Evolutionary conservation across 1,140 invertebrate species (phyloP).

Genomic region (Stegodyphus mimosarum): DNA sequence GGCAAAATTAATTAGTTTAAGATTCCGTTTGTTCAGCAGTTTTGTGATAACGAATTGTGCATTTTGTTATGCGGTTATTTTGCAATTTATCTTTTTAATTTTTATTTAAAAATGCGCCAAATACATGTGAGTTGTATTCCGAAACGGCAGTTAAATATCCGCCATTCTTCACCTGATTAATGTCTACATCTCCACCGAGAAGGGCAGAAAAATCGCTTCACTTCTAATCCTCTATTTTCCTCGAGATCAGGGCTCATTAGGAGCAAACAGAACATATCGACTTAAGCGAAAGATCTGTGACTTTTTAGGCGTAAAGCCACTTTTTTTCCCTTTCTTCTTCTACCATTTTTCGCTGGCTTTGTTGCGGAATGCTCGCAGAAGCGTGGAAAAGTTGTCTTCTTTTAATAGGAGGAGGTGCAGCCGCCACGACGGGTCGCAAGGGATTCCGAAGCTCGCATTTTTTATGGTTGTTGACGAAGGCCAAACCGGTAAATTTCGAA

Average conservation of each 20-base stretch:
- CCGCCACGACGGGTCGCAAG: background rate
- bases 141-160: background rate
- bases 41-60: too few relatives aligned
- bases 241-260: conserved; percentile 26
- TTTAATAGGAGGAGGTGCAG: conserved; percentile 30
- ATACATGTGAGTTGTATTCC: too few relatives aligned
- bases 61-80: too few relatives aligned
- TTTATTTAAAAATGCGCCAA: too few relatives aligned
- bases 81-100: too few relatives aligned
- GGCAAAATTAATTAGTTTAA: too few relatives aligned
- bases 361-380: too few relatives aligned
- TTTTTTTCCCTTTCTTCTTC: background rate
- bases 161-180: conserved; percentile 21
- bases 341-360: background rate
- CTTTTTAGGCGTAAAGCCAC: background rate
- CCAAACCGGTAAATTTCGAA: conserved; percentile 41
- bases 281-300: conserved; percentile 8
- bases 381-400: background rate
- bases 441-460: too few relatives aligned
- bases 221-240: conserved; percentile 38
- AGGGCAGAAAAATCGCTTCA: conserved; percentile 15
- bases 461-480: too few relatives aligned
- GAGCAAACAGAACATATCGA: conserved; percentile 7
- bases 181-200: background rate
- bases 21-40: too few relatives aligned